These are phyloP conservation scores for Ariolimax columbianus DNA, from an alignment of 2,888 invertebrate species.

Conservation along the genomic window DNA sequence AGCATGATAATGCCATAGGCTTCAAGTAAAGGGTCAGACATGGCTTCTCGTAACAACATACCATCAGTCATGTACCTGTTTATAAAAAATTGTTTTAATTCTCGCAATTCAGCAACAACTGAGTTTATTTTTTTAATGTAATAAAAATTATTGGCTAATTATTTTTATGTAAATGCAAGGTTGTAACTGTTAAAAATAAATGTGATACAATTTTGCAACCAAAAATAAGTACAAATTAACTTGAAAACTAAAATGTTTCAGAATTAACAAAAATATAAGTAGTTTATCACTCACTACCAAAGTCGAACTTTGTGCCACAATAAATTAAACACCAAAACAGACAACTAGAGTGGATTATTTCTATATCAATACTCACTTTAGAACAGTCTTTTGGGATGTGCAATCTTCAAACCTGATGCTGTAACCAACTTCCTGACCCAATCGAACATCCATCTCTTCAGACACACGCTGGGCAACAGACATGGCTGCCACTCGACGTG, in stretches of 20 bases:
- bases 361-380: slow-evolving; percentile 85
- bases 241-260: too few relatives aligned
- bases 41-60: slow-evolving; percentile 99
- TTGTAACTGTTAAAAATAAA: too few relatives aligned
- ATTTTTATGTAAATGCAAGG: too few relatives aligned
- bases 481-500: slow-evolving; percentile 98
- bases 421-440: slow-evolving; percentile 95
- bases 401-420: slow-evolving; percentile 99
- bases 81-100: not conserved
- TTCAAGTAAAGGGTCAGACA: slow-evolving; percentile 99
- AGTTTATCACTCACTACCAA: too few relatives aligned
- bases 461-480: slow-evolving; percentile 98
- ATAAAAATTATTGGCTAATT: too few relatives aligned
- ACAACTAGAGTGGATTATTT: not conserved
- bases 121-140: too few relatives aligned
- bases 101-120: not conserved
- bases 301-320: too few relatives aligned
- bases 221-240: too few relatives aligned
- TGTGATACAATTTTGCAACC: too few relatives aligned
- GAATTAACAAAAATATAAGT: too few relatives aligned
- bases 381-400: slow-evolving; percentile 92
- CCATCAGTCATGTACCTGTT: slow-evolving; percentile 97
- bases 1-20: slow-evolving; percentile 96
- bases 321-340: too few relatives aligned
- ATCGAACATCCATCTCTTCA: slow-evolving; percentile 98